Conservation (phyloP, 2,113 vertebrate species). For the Strigops habroptila region DNA sequence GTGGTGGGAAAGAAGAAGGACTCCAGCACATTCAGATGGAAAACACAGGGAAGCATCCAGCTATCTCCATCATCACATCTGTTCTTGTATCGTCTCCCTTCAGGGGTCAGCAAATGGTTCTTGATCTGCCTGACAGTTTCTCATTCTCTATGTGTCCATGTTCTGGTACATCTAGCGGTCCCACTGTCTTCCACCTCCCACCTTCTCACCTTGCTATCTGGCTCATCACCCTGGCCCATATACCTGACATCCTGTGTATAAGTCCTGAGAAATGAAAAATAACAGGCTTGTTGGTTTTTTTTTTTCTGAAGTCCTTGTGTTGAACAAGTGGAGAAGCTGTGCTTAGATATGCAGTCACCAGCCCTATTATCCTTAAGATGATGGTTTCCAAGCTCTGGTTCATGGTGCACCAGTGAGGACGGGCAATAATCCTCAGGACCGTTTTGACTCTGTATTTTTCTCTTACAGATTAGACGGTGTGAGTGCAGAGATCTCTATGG, state of each 20-base stretch:
- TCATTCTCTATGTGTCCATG: neutral
- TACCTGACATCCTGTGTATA: neutral
- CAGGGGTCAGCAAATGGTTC: neutral
- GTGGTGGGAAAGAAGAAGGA: neutral
- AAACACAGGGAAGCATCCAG: neutral
- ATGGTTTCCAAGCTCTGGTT: neutral
- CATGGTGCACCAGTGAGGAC: neutral
- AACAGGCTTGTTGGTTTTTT: neutral
- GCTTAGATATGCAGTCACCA: fast-evolving
- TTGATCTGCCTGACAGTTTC: neutral
- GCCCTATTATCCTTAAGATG: neutral
- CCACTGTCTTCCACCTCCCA: neutral
- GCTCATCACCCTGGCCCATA: neutral
- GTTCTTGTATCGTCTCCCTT: neutral
- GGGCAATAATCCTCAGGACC: neutral
- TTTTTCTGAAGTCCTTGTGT: neutral
- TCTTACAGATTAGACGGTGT: neutral
- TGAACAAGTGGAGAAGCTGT: neutral
- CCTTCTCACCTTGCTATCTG: neutral
- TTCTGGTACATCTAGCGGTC: neutral
- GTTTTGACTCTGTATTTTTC: neutral
- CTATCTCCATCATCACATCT: neutral
- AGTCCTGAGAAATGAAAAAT: neutral
- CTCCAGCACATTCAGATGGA: neutral
- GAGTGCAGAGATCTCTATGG: neutral